Evolutionary conservation across 2,797 vertebrate species (phyloP), one percentile per base, ranked within the genome.

Genomic region (Anguilla anguilla): DNA sequence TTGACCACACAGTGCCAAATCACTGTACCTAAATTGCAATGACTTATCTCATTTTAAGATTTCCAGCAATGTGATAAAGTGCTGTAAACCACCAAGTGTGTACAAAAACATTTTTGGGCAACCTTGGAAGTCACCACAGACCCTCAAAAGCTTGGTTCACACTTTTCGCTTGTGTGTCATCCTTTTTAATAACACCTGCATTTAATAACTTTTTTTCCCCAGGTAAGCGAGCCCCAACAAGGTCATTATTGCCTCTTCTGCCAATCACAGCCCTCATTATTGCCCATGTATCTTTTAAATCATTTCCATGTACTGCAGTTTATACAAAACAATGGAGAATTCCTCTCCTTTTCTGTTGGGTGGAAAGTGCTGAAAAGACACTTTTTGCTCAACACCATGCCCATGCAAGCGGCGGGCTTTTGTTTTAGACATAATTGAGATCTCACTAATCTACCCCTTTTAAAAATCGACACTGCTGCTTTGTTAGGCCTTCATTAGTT

Each of bases 351-450:
- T 85, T 79, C 94, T 95, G 95, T 96, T 96, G 95, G 90, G 93
- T 84, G 86, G 89, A 96, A 96, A 96, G 94, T 96, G 96, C 96
- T 95, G 96, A 96, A 94, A 95, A 89, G 94, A 89, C 93, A 93
- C 92, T 94, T 95, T 95, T 94, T 94, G 92, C 94, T 93, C 92
- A 94, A 90, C 92, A 74, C 91, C 91, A 86, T 93, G 94, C 94
- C 91, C 91, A 90, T 93, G 94, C 94, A 94, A 94, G 84, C 61
- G 22, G 61, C 53, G 35, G 86, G 91, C 96, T 96, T 95, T 97
- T 96, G 96, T 96, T 96, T 97, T 96, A 96, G 92, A 93, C 94
- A 96, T 96, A 96, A 97, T 96, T 96, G 94, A 96, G 96, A 97
- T 96, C 94, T 95, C 91, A 94, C 96, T 96, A 96, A 97, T 96